These are phyloP conservation scores for Drosophila arizonae DNA, from an alignment of 1,140 invertebrate genomes.

Conservation along the genomic window DNA sequence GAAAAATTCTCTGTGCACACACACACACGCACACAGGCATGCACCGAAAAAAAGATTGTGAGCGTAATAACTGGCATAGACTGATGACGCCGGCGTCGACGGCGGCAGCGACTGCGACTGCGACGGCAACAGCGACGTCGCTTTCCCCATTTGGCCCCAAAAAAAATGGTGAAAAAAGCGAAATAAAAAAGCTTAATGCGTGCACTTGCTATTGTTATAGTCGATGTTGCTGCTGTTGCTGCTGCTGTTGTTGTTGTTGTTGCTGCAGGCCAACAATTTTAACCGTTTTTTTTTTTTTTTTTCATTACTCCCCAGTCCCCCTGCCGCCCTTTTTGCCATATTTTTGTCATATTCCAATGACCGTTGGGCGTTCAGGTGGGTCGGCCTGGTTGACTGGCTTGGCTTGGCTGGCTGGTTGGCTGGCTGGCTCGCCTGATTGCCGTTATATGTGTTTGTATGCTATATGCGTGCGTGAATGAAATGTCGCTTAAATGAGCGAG, in stretches of 20 bases:
- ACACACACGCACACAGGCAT: slow-evolving; percentile 37
- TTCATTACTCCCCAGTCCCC: background rate
- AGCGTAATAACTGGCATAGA: slow-evolving; percentile 80
- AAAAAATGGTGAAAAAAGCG: slow-evolving; percentile 53
- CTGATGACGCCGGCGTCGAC: slow-evolving; percentile 57
- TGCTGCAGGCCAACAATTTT: slow-evolving; percentile 67
- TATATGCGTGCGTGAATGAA: slow-evolving; percentile 68
- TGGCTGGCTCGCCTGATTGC: slow-evolving; percentile 49
- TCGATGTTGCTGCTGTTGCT: slow-evolving; percentile 16
- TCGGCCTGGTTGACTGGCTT: slow-evolving; percentile 24
- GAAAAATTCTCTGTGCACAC: slow-evolving; percentile 68
- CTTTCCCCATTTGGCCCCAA: slow-evolving; percentile 64
- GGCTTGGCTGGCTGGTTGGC: background rate
- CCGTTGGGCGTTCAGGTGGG: slow-evolving; percentile 45
- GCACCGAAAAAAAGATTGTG: slow-evolving; percentile 63
- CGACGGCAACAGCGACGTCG: slow-evolving; percentile 13
- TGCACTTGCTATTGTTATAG: slow-evolving; percentile 62
- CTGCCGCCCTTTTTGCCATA: slow-evolving; percentile 42
- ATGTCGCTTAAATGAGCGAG: slow-evolving; percentile 70
- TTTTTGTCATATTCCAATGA: slow-evolving; percentile 79
- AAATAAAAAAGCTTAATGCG: slow-evolving; percentile 72
- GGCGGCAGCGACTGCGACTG: slow-evolving; percentile 26
- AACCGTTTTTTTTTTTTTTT: slow-evolving; percentile 50
- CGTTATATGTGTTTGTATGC: slow-evolving; percentile 48
- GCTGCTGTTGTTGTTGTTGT: slow-evolving; percentile 25